phyloP scores from a whole-genome alignment of 2,113 vertebrate species.

The Cathartes aura region DNA sequence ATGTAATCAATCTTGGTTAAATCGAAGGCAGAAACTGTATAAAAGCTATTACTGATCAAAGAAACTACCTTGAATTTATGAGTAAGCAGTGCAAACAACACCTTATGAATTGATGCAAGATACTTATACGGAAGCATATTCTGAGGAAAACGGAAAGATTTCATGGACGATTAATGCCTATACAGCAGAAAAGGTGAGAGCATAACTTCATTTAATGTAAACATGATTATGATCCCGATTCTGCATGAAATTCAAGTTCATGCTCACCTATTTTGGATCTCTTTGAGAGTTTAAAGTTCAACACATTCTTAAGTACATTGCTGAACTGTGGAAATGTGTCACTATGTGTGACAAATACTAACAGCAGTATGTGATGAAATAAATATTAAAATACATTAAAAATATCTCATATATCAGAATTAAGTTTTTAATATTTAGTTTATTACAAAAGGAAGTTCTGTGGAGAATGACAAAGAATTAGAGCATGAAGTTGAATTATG shows the following conservation, averaged over 20 bases:
- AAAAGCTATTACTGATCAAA: background rate
- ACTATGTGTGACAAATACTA: background rate
- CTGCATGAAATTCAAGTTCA: slow-evolving; percentile 6
- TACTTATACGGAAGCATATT: background rate
- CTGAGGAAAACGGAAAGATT: background rate
- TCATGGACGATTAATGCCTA: background rate
- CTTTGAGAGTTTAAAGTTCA: background rate
- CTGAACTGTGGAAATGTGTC: background rate
- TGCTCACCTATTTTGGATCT: background rate
- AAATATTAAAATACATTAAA: background rate
- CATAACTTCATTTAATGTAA: slow-evolving; percentile 9
- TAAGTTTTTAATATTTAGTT: background rate
- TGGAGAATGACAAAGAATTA: background rate
- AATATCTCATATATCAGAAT: background rate
- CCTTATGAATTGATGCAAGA: background rate
- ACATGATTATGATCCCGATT: background rate
- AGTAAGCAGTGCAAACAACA: background rate
- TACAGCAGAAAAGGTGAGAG: background rate
- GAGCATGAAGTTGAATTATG: background rate
- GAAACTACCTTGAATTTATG: slow-evolving; percentile 26
- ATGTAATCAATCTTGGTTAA: background rate
- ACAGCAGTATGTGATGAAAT: background rate
- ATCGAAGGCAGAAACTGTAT: background rate
- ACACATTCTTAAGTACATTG: background rate
- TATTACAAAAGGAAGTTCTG: background rate